Evolutionary conservation across 2,113 vertebrate genomes (phyloP), one percentile per base, ranked within the genome.

Genomic region (Hemiprocne comata): DNA sequence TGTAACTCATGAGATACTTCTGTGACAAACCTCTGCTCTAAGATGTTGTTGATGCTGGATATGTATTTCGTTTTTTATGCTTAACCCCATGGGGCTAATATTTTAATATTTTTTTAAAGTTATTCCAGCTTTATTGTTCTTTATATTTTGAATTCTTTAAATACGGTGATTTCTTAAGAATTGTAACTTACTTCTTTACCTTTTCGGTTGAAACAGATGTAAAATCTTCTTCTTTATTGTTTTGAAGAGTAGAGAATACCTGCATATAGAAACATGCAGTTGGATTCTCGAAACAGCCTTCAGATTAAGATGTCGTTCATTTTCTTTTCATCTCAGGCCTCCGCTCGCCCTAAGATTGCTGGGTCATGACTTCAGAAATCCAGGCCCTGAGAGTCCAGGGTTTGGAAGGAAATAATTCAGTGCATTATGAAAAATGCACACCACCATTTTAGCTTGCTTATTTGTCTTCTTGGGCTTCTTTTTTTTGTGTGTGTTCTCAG

Each of bases 41-140:
- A 3, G 1, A 12, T 34, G 25, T 69, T 86, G 36, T 33, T 89
- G 20, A 26, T 67, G 23, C 23, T 83, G 34, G 10, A 51, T 4
- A 6, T 31, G 1, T 46, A 16, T 85, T 87, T 66, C 3, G 0
- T 13, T 70, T 50, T 73, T 38, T 36, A 53, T 73, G 10, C n/a
- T 48, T 64, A 62, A 67, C 6, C 19, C 3, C 3, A 2, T 1
- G 2, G 13, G 31, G 24, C 31, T 71, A n/a, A 3, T 11, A 44
- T 72, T 53, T 81, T 29, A 28, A 5, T 76, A 21, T 21, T 50
- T 21, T 58, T 62, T 50, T 62, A 40, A 29, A 10, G 9, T 1
- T 1, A 11, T 78, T 77, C 24, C 5, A 7, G 33, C 6, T 55
- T 7, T 60, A 18, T 25, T 53, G 13, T 48, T 81, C 29, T 48